These are phyloP conservation scores for Agonum fuliginosum DNA, from an alignment of 2,888 invertebrate genomes.

Conservation along the genomic window DNA sequence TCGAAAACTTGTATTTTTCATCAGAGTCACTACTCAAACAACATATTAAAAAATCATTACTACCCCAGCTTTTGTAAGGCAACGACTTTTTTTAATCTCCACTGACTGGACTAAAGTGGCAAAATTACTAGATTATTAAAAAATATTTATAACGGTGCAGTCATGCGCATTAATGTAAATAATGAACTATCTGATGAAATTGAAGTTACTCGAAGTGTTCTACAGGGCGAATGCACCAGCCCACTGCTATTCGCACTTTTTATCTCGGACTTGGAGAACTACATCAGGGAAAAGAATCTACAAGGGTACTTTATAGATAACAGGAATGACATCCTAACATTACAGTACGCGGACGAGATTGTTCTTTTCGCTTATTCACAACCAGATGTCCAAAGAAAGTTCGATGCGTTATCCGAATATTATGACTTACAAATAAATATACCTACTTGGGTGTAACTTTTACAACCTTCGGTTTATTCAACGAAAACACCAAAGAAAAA, in stretches of 20 bases:
- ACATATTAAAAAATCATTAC: too few relatives aligned
- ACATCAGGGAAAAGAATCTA: neutral
- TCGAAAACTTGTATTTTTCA: too few relatives aligned
- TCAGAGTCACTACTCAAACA: too few relatives aligned
- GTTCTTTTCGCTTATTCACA: slow-evolving; percentile 1
- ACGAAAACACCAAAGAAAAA: too few relatives aligned
- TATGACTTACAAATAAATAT: neutral
- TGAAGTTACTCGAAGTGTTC: neutral
- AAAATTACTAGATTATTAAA: slow-evolving; percentile 14
- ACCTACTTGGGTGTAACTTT: too few relatives aligned
- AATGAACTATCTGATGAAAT: slow-evolving; percentile 4
- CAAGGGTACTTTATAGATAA: neutral
- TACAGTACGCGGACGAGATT: slow-evolving; percentile 28
- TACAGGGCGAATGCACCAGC: slow-evolving; percentile 12
- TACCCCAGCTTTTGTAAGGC: too few relatives aligned
- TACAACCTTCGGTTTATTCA: too few relatives aligned
- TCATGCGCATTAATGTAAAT: neutral
- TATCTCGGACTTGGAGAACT: neutral
- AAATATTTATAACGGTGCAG: slow-evolving; percentile 1
- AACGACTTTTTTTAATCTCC: too few relatives aligned
- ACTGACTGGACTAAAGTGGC: neutral
- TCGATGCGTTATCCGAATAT: neutral
- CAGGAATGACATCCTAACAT: neutral
- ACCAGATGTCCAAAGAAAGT: slow-evolving; percentile 24
- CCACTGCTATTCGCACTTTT: neutral